These are phyloP conservation scores for Tanaodytes sp. DNA, from an alignment of 2,888 invertebrate genomes.

Conservation along the genomic window DNA sequence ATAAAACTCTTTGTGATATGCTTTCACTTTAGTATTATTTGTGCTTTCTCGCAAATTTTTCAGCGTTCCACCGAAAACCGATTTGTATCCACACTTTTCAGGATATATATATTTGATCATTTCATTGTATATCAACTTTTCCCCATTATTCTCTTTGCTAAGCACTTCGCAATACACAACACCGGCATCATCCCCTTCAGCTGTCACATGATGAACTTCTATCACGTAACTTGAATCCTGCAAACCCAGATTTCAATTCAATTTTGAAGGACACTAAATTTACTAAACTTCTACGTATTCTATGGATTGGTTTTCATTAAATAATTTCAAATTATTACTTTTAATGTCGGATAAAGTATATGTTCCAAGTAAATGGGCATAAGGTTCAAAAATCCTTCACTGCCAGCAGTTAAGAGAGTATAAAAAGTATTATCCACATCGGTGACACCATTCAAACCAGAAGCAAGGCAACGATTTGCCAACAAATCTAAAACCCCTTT, in stretches of 20 bases:
- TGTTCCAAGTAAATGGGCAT: slow-evolving; percentile 94
- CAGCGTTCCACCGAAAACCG: slow-evolving; percentile 89
- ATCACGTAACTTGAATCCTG: slow-evolving; percentile 88
- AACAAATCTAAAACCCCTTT: slow-evolving; percentile 91
- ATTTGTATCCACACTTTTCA: slow-evolving; percentile 86
- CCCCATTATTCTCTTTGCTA: slow-evolving; percentile 86
- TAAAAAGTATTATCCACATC: slow-evolving; percentile 91
- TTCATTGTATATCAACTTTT: slow-evolving; percentile 79
- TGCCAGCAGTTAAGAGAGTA: slow-evolving; percentile 89
- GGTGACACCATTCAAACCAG: slow-evolving; percentile 94
- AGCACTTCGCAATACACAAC: slow-evolving; percentile 98
- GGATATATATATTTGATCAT: slow-evolving; percentile 84
- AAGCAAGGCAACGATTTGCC: slow-evolving; percentile 91
- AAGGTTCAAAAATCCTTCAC: slow-evolving; percentile 89
- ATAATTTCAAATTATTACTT: too few species aligned
- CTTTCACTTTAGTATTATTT: slow-evolving; percentile 84
- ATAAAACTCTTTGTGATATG: slow-evolving; percentile 90
- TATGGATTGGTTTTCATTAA: too few species aligned
- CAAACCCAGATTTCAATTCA: too few species aligned
- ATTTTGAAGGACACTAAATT: too few species aligned
- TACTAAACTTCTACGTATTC: too few species aligned
- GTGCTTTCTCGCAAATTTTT: slow-evolving; percentile 88
- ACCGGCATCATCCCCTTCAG: slow-evolving; percentile 90
- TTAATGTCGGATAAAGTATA: slow-evolving; percentile 87
- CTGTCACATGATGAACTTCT: slow-evolving; percentile 93